Percentiles rank a stretch among this genome's conserved stretches.
phyloP scores from a whole-genome alignment of 2,797 vertebrate species.

The Xiphorhynchus erythropygius region DNA sequence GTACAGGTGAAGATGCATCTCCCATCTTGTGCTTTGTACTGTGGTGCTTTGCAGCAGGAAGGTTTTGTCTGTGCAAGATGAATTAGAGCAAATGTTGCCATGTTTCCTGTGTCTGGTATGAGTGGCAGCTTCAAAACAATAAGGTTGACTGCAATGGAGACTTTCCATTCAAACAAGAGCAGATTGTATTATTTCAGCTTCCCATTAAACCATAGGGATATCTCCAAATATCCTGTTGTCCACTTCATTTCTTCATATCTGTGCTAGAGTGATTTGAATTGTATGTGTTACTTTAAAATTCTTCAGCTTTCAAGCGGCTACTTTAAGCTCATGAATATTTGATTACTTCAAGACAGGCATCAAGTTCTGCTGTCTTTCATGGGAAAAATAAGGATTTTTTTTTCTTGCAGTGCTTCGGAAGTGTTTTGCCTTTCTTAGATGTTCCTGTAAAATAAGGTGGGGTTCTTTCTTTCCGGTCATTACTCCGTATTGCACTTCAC shows the following conservation, averaged over 20 bases:
- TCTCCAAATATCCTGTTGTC: not conserved
- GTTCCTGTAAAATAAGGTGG: not conserved
- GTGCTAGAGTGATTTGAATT: not conserved
- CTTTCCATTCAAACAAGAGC: not conserved
- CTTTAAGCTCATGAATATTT: not conserved
- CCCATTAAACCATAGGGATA: not conserved
- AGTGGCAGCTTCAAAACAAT: not conserved
- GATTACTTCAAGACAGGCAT: not conserved
- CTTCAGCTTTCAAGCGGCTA: not conserved
- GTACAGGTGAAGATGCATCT: not conserved
- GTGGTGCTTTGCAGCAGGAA: not conserved
- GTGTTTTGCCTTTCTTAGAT: not conserved
- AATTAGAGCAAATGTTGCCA: not conserved
- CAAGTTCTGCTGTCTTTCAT: not conserved
- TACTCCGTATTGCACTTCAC: not conserved
- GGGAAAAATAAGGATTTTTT: not conserved
- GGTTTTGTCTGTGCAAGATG: not conserved
- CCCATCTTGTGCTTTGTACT: not conserved
- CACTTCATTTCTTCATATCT: not conserved
- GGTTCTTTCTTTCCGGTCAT: not conserved
- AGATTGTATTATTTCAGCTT: not conserved
- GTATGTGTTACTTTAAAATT: not conserved
- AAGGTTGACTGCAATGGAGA: not conserved
- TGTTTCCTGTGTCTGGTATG: not conserved
- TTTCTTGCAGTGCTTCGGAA: not conserved